Evolutionary conservation across 53 echinoderm and acorn worm genomes (phyloP).

Genomic region (Holothuria leucospilota): DNA sequence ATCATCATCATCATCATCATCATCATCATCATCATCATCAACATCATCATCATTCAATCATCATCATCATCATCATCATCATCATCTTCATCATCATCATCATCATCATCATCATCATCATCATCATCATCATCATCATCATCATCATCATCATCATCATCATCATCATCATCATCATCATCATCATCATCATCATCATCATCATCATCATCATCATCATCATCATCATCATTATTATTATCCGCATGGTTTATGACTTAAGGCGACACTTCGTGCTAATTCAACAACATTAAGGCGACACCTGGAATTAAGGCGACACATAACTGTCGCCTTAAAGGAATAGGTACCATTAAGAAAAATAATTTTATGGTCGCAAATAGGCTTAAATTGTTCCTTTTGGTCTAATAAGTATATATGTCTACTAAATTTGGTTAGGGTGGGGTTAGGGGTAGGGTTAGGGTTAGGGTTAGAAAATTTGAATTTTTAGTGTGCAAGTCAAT

Average conservation of each 20-base stretch:
- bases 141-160: constrained; percentile 5
- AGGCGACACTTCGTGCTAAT: no score
- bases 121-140: not conserved
- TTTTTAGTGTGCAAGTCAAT: no score
- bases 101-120: constrained; percentile 5
- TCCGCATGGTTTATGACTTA: not conserved
- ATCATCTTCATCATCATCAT: not conserved
- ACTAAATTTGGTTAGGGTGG: not conserved
- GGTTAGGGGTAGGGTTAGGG: no score
- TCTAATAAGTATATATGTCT: not conserved
- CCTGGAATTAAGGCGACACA: no score
- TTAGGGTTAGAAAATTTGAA: no score
- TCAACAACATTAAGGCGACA: no score
- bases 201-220: not conserved
- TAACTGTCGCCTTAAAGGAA: no score
- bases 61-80: not conserved
- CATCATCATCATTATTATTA: not conserved
- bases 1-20: no score
- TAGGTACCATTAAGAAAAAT: no score
- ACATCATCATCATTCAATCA: not conserved
- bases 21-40: no score
- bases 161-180: constrained; percentile 2
- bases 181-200: constrained; percentile 5
- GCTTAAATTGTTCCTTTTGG: no score
- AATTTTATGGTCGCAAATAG: no score